These are phyloP conservation scores for Trichonephila clavata DNA, from an alignment of 1,140 invertebrate species.

Conservation along the genomic window DNA sequence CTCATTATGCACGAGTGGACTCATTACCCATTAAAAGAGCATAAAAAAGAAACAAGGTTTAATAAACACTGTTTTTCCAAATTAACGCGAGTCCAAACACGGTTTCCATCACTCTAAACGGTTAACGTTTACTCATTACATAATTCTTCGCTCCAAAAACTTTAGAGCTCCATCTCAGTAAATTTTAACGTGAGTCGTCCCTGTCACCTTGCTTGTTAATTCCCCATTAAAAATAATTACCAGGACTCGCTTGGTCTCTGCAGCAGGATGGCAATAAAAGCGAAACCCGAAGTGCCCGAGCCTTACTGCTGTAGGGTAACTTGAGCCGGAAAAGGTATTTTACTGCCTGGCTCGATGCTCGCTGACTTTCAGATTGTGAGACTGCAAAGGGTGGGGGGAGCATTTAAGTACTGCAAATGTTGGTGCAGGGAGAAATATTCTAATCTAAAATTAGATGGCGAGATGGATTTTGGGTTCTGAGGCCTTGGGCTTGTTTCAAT, in stretches of 20 bases:
- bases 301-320: background rate
- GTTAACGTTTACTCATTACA: constrained; percentile 16
- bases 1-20: constrained; percentile 1
- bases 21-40: constrained; percentile 36
- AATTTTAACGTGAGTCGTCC: constrained; percentile 55
- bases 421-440: background rate
- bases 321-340: constrained; percentile 1
- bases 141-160: constrained; percentile 57
- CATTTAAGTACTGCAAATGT: background rate
- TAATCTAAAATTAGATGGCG: background rate
- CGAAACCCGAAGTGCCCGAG: background rate
- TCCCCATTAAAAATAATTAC: constrained; percentile 70
- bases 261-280: constrained; percentile 38
- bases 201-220: constrained; percentile 66
- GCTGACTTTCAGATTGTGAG: too few relatives aligned
- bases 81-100: constrained; percentile 42
- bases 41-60: constrained; percentile 2
- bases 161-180: constrained; percentile 45
- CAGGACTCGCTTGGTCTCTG: background rate
- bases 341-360: background rate
- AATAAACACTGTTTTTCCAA: constrained; percentile 68
- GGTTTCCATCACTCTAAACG: constrained; percentile 39
- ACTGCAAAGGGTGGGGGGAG: background rate
- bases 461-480: background rate
- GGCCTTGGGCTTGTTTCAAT: background rate